A percentile compares a stretch with the other conserved stretches of the same genome.
phyloP scores from a whole-genome alignment of 2,888 invertebrate genomes.

The Pecten maximus region DNA sequence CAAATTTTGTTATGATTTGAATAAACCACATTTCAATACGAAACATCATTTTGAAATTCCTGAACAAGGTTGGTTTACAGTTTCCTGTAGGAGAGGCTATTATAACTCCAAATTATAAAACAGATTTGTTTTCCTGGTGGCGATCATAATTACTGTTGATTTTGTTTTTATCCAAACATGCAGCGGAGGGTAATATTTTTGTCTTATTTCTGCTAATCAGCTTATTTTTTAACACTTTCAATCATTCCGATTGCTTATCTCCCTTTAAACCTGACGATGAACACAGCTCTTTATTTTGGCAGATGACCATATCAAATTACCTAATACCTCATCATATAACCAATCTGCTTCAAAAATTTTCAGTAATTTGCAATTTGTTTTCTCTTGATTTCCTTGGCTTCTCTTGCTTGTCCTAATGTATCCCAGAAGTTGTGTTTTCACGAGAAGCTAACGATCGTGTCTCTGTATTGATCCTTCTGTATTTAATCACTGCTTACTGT shows the following conservation, averaged over 20 bases:
- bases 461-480: background rate
- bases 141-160: background rate
- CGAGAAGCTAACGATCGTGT: background rate
- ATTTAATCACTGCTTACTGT: background rate
- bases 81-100: background rate
- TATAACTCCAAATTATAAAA: no score
- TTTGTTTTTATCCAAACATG: conserved; percentile 10
- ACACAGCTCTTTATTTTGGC: background rate
- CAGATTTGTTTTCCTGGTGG: background rate
- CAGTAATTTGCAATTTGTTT: background rate
- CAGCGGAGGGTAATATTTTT: conserved; percentile 14
- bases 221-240: background rate
- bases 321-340: background rate
- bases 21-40: no score
- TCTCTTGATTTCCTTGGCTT: background rate
- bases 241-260: background rate
- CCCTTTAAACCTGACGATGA: background rate
- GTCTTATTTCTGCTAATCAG: conserved; percentile 6
- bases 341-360: background rate
- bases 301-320: background rate
- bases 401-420: background rate
- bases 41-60: background rate
- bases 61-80: background rate
- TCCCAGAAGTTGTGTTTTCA: background rate
- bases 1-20: no score